Evolutionary conservation across 2,888 invertebrate genomes (phyloP), one percentile per base, ranked within the genome.

Genomic region (Nipponacmea schrenckii): DNA sequence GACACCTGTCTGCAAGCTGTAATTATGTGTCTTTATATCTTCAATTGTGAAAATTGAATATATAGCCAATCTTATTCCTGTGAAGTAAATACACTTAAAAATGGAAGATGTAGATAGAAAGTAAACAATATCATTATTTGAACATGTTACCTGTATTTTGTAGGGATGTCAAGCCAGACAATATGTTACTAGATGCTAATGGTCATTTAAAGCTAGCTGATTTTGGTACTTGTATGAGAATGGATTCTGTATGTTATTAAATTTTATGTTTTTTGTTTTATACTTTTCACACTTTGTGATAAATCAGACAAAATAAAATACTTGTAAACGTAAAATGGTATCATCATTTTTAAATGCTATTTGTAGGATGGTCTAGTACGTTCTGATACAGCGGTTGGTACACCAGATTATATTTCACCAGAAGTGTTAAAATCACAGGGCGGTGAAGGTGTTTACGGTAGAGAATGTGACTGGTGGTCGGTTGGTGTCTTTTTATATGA

Each of bases 391-490:
- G 98, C 99, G 10, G 98, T 99, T 14, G 99, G 99, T 48, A 99
- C 99, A 8, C 99, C 99, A 12, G 99, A 99, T 90, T 99, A 99
- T 89, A 99, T 99, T 84, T 97, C 97, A 70, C 98, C 99, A 0
- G 99, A 99, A 91, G 98, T 99, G 69, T 91, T 99, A 79, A 96
- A 96, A 88, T 97, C 97, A 50, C 98, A 98, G 79, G 97, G 97
- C 79, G 95, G 95, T 56, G 95, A 96, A 87, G 96, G 96, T 72
- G 95, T 96, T 74, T 99, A 99, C 89, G 98, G 98, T 0, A 92
- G 96, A 63, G 98, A 99, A 90, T 98, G 97, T 90, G 98, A 98
- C 90, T 98, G 97, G 96, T 98, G 98, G 98, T 97, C 98, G 26
- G 98, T 98, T 39, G 99, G 99, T 70, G 97, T 99, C 83, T 97